Percentiles rank a stretch among this genome's conserved stretches.
These are phyloP conservation scores for Apodemus sylvaticus DNA, from an alignment of 2,113 vertebrate genomes.

Conservation along the genomic window DNA sequence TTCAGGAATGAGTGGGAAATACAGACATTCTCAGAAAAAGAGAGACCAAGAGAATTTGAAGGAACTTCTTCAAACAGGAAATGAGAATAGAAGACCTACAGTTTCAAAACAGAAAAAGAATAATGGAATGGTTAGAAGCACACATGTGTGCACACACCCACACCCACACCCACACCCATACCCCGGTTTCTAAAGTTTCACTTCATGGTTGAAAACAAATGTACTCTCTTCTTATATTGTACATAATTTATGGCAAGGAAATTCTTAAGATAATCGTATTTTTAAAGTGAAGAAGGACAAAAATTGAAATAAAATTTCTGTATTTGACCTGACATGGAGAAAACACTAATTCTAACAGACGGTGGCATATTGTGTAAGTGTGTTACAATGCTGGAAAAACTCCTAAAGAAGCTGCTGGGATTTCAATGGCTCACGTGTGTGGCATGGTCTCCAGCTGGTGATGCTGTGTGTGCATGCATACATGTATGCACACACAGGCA, in stretches of 20 bases:
- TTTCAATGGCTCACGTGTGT: not conserved
- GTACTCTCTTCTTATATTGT: not conserved
- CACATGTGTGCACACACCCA: no score
- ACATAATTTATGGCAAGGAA: not conserved
- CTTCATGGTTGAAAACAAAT: not conserved
- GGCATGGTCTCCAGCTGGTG: not conserved
- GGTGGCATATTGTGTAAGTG: not conserved
- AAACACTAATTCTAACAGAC: not conserved
- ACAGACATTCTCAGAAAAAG: slow-evolving; percentile 8
- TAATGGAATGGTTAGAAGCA: not conserved
- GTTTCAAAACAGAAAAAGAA: not conserved
- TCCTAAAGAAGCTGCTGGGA: not conserved
- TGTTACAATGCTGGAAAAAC: not conserved
- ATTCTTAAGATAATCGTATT: not conserved
- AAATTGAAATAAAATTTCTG: not conserved
- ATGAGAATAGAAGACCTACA: not conserved
- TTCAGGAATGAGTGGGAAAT: not conserved
- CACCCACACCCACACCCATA: not conserved
- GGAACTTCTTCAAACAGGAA: not conserved
- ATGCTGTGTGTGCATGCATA: not conserved
- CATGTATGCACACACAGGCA: not conserved
- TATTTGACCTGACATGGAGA: not conserved
- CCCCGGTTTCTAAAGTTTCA: not conserved
- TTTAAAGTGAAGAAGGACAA: not conserved
- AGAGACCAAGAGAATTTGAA: not conserved